phyloP scores from a whole-genome alignment of 2,797 vertebrate species.

The Poecilia velifera region DNA sequence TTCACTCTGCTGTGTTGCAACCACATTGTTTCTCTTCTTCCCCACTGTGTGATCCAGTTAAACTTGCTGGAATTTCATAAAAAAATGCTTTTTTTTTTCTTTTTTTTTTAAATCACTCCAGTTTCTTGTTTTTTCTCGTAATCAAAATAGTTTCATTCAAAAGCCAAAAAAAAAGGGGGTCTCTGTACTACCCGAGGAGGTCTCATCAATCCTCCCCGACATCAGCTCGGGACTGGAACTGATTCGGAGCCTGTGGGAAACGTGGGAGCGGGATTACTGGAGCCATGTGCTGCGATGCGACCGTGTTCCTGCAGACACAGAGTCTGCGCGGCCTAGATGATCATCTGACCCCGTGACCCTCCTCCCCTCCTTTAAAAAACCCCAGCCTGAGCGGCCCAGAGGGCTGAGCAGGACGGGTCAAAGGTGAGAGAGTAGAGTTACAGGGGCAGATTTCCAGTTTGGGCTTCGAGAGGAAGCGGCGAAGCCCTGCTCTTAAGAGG shows the following conservation, averaged over 20 bases:
- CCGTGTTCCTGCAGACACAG: slow-evolving; percentile 74
- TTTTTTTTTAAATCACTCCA: neutral
- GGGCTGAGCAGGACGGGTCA: slow-evolving; percentile 72
- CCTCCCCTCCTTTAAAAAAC: slow-evolving; percentile 32
- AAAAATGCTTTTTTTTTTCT: no score
- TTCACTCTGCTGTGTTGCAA: slow-evolving; percentile 27
- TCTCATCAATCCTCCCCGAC: slow-evolving; percentile 62
- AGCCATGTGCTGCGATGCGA: slow-evolving; percentile 66
- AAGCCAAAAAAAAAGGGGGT: slow-evolving; percentile 31
- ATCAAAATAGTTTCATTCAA: slow-evolving; percentile 13
- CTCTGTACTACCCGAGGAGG: slow-evolving; percentile 48
- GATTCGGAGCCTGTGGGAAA: slow-evolving; percentile 73
- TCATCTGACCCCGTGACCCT: slow-evolving; percentile 67
- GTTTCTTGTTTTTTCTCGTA: slow-evolving; percentile 13
- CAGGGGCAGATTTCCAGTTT: slow-evolving; percentile 74
- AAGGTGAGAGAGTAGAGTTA: slow-evolving; percentile 79
- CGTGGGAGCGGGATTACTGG: slow-evolving; percentile 69
- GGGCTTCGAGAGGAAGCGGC: slow-evolving; percentile 61
- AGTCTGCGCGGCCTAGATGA: slow-evolving; percentile 78
- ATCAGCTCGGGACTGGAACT: slow-evolving; percentile 47
- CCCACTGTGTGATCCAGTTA: slow-evolving; percentile 21
- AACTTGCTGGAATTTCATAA: slow-evolving; percentile 21
- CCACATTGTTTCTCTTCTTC: slow-evolving; percentile 40
- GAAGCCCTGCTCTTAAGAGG: slow-evolving; percentile 37
- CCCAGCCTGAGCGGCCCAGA: slow-evolving; percentile 58